phyloP scores from a whole-genome alignment of 92 coral and sea anemone genomes.

The Zoanthus sansibaricus region DNA sequence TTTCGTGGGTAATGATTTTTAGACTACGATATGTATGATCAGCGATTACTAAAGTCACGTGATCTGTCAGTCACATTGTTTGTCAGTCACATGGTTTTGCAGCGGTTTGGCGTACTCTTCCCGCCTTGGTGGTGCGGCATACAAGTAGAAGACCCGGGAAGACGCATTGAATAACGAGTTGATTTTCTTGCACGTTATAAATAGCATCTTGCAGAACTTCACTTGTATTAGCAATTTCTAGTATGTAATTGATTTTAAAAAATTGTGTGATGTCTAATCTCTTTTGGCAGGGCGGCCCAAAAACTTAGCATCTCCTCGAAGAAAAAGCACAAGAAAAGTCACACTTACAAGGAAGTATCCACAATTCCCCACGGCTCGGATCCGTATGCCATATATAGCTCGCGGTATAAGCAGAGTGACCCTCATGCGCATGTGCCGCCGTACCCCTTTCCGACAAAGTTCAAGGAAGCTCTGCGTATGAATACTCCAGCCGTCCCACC shows the following conservation, averaged over 20 bases:
- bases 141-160: too few species aligned
- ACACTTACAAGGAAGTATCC: conserved; percentile 59
- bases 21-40: too few species aligned
- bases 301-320: conserved; percentile 84
- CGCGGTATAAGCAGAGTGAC: conserved; percentile 65
- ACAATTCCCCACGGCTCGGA: conserved; percentile 44
- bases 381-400: conserved; percentile 53
- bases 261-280: not conserved
- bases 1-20: too few species aligned
- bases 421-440: conserved; percentile 84
- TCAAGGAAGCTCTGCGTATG: conserved; percentile 79
- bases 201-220: too few species aligned
- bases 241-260: not conserved
- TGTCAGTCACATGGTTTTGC: too few species aligned
- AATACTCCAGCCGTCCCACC: conserved; percentile 95
- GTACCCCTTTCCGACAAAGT: conserved; percentile 92
- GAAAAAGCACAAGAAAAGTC: conserved; percentile 85
- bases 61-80: too few species aligned
- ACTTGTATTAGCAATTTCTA: not conserved
- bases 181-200: too few species aligned
- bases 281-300: conserved; percentile 85
- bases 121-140: too few species aligned
- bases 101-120: too few species aligned
- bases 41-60: too few species aligned
- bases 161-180: too few species aligned